Base-by-base conservation (phyloP, 1,140 invertebrate species). In the Cydia strobilella region DNA sequence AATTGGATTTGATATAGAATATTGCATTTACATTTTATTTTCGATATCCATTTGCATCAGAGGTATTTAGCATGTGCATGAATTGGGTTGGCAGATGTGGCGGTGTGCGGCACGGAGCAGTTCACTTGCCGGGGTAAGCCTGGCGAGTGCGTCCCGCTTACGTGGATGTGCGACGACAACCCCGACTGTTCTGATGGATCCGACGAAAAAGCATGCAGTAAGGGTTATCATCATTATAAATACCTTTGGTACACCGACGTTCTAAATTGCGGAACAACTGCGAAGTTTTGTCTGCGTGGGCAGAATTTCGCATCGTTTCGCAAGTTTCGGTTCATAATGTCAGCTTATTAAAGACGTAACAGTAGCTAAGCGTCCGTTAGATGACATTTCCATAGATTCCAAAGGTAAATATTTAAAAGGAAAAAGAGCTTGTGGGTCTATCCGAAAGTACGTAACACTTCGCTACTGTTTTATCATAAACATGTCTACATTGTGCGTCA, bases 131-230 rank as follows among this genome's bases (percentile, higher is more conserved):
- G 96, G 79, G 95, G 95, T 45, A 94, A 94, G 77, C 94, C 94
- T 74, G 96, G 96, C 65, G 96, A 97, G 93, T 98, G 97, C 90
- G 96, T 98, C 76, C 96, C 97, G 73, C 94, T 97, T 80, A 96
- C 96, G 48, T 98, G 97, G 97, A 97, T 98, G 94, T 99, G 98
- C 90, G 97, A 98, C 92, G 96, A 96, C 86, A 96, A 96, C 87
- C 90, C 94, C 39, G 98, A 98, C 94, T 98, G 98, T 94, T 95
- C 95, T 73, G 97, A 98, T 92, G 96, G 95, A 80, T 97, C 97
- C 79, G 98, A 99, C 93, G 97, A 98, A 88, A 95, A 95, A 92
- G 95, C 95, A 93, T 97, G 97, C 95, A 97, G 97, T 98, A 97
- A 97, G 97, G 93, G 81, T 77, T 45, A 75, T 71, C 31, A 39